Conservation (phyloP, 2,888 invertebrate genomes). For the Argyra leucocephala region DNA sequence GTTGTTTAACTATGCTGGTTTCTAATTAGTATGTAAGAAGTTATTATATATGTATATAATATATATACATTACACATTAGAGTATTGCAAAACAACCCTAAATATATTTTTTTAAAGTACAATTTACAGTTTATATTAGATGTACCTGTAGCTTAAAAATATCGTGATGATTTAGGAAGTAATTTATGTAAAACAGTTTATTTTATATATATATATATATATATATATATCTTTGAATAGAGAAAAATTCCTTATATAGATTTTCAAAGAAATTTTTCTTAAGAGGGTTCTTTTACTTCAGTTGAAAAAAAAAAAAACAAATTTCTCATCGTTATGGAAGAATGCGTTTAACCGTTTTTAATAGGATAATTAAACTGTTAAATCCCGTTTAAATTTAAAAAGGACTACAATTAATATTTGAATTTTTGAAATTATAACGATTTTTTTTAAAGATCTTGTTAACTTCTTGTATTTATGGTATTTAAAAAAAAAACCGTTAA, state of each 20-base stretch:
- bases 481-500: too few species aligned
- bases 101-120: neutral
- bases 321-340: constrained; percentile 39
- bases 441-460: too few species aligned
- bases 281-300: too few species aligned
- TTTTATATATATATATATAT: too few species aligned
- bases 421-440: too few species aligned
- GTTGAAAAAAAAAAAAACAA: too few species aligned
- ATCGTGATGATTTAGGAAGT: neutral
- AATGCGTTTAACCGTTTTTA: constrained; percentile 33
- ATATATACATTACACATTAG: neutral
- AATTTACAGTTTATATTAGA: neutral
- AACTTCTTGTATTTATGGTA: too few species aligned
- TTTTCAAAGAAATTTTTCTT: constrained; percentile 28
- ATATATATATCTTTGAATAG: neutral
- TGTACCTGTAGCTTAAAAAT: neutral
- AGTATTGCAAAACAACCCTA: neutral
- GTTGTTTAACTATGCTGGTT: neutral
- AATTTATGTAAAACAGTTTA: neutral
- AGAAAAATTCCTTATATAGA: constrained; percentile 10
- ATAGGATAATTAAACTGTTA: too few species aligned
- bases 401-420: too few species aligned
- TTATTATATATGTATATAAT: neutral
- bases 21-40: neutral
- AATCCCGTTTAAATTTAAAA: too few species aligned